These are phyloP conservation scores for Trogon melanurus DNA, from an alignment of 2,113 vertebrate genomes.

Conservation along the genomic window DNA sequence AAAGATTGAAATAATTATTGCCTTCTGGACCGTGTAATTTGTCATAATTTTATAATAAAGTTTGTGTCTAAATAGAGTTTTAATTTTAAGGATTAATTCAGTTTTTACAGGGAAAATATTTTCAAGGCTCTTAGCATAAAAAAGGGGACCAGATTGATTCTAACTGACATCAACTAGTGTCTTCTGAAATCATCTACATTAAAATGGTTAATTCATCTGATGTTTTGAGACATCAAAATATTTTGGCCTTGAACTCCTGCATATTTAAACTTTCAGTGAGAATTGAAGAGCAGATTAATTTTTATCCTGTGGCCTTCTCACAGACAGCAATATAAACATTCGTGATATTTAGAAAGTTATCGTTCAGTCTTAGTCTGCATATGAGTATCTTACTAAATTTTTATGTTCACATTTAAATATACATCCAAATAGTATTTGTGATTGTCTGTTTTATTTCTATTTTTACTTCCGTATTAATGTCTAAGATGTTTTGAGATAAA, in stretches of 20 bases:
- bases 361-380: background rate
- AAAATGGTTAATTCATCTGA: background rate
- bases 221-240: background rate
- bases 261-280: background rate
- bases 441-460: background rate
- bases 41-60: background rate
- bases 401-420: background rate
- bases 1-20: background rate
- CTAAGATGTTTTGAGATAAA: background rate
- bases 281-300: background rate
- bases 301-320: background rate
- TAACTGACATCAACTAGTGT: background rate
- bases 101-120: background rate
- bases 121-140: background rate
- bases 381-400: background rate
- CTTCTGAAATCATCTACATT: background rate
- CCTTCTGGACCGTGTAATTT: background rate
- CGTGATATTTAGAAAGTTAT: background rate
- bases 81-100: background rate
- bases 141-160: background rate
- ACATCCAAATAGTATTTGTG: background rate
- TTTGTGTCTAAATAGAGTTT: background rate
- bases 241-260: background rate
- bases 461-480: background rate
- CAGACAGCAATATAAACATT: background rate